A percentile compares a stretch with the other conserved stretches of the same genome.
phyloP scores from a whole-genome alignment of 92 coral and sea anemone species.

The Epizoanthus ramosus region DNA sequence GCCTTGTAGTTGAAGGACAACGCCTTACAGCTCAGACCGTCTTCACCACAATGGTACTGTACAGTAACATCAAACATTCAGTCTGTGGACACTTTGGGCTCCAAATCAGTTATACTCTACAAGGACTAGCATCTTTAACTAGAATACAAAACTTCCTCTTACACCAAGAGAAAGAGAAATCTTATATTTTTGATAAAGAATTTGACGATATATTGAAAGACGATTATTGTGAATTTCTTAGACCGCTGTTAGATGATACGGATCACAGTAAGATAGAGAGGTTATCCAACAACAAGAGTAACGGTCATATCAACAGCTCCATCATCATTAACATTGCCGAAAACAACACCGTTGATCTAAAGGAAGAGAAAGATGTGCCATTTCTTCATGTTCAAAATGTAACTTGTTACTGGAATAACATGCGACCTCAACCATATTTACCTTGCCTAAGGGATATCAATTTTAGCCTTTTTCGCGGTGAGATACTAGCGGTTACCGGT shows the following conservation, averaged over 20 bases:
- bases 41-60: conserved; percentile 38
- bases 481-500: conserved; percentile 27
- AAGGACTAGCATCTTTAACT: conserved; percentile 31
- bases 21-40: conserved; percentile 33
- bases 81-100: conserved; percentile 39
- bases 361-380: background rate
- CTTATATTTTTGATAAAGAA: background rate
- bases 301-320: background rate
- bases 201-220: background rate
- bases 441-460: conserved; percentile 31
- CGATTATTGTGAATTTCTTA: background rate
- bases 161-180: conserved; percentile 27
- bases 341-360: background rate
- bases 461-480: conserved; percentile 19
- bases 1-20: conserved; percentile 23
- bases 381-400: conserved; percentile 18
- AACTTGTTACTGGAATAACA: conserved; percentile 19
- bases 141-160: conserved; percentile 19
- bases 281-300: background rate
- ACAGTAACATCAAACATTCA: conserved; percentile 39
- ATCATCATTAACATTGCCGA: background rate
- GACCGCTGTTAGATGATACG: conserved; percentile 20
- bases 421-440: background rate
- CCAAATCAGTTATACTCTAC: conserved; percentile 26
- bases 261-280: background rate